phyloP scores from a whole-genome alignment of 2,113 vertebrate species.

The human (Homo sapiens) region GRCh38 chr7:93314501-93315000 shows the following conservation, averaged over 20 bases:
- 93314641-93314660: neutral
- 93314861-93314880: too few species aligned
- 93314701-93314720: neutral
- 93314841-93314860: neutral
- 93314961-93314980: neutral
- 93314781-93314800: neutral
- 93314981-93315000: neutral
- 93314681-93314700: neutral
- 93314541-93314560: neutral
- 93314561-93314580: neutral
- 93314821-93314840: neutral
- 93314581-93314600: neutral
- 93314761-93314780: neutral
- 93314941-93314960: neutral
- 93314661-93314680: neutral
- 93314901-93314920: neutral
- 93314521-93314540: neutral
- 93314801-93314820: neutral
- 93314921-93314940: slow-evolving; percentile 32
- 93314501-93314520: neutral
- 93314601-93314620: neutral
- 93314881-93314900: too few species aligned
- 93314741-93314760: neutral
- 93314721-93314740: neutral
- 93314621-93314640: neutral